phyloP scores from a whole-genome alignment of 2,113 vertebrate species.

The Zosterops japonicus region DNA sequence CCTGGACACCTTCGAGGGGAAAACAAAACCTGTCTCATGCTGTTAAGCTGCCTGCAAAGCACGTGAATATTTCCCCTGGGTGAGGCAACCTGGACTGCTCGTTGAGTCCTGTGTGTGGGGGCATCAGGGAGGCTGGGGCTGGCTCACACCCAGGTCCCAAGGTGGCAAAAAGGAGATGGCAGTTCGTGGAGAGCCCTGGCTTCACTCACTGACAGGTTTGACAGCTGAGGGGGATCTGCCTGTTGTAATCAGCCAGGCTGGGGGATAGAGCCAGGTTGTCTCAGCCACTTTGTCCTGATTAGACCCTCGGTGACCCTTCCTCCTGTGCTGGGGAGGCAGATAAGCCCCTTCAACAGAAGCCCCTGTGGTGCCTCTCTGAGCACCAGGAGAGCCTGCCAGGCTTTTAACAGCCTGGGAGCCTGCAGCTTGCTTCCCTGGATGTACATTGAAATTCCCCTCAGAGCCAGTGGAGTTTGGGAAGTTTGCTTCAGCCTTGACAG shows the following conservation, averaged over 20 bases:
- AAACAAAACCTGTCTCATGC: constrained; percentile 3
- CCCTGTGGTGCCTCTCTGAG: neutral
- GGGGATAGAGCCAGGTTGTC: rapidly evolving
- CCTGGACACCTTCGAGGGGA: rapidly evolving
- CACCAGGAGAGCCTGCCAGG: neutral
- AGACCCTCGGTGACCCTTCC: neutral
- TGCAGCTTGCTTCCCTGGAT: neutral
- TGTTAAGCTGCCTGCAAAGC: neutral
- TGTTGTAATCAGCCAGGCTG: rapidly evolving
- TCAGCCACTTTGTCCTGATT: neutral
- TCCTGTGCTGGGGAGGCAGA: neutral
- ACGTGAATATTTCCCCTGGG: neutral
- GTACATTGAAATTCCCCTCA: neutral
- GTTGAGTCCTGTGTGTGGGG: rapidly evolving
- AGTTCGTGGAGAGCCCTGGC: neutral
- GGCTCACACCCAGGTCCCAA: neutral
- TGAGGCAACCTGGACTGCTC: neutral
- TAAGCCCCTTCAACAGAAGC: neutral
- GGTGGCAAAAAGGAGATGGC: neutral
- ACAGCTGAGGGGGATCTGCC: neutral
- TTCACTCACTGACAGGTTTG: neutral
- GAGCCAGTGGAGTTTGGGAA: rapidly evolving
- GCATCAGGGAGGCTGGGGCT: neutral
- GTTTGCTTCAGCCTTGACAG: rapidly evolving
- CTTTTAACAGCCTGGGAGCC: neutral